phyloP scores from a whole-genome alignment of 2,888 invertebrate genomes.

The Dysmachus trigonus region DNA sequence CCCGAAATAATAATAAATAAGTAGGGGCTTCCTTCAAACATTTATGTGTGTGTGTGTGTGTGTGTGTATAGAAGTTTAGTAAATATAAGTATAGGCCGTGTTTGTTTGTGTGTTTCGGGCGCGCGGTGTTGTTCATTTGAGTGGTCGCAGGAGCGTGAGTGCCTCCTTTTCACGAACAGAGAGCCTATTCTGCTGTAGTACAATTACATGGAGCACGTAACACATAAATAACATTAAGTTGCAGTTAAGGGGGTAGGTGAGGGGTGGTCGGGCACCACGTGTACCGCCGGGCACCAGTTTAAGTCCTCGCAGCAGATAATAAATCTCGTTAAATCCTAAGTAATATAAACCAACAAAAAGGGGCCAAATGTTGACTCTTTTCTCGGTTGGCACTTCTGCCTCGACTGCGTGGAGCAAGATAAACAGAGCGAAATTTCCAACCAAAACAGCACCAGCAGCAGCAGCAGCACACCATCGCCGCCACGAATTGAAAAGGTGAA shows the following conservation, averaged over 20 bases:
- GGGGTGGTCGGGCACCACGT: not conserved
- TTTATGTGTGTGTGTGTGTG: no score
- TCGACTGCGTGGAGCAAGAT: conserved; percentile 14
- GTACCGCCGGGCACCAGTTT: not conserved
- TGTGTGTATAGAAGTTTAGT: no score
- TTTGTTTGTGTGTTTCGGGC: not conserved
- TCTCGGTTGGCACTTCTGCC: conserved; percentile 32
- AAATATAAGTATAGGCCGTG: not conserved
- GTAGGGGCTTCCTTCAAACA: not conserved
- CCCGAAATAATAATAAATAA: not conserved
- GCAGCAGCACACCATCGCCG: not conserved
- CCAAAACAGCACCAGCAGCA: conserved; percentile 30
- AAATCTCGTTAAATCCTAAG: conserved; percentile 46
- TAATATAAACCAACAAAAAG: conserved; percentile 46
- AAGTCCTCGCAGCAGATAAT: conserved; percentile 44
- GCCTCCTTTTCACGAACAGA: not conserved
- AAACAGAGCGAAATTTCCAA: conserved; percentile 9
- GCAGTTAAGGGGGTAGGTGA: conserved; percentile 38
- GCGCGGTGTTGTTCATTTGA: not conserved
- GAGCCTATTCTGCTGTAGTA: conserved; percentile 21
- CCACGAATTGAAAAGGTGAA: conserved; percentile 28
- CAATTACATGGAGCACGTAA: conserved; percentile 46
- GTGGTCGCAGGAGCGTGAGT: not conserved
- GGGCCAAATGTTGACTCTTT: conserved; percentile 45
- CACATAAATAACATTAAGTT: conserved; percentile 45